Evolutionary conservation across 2,113 vertebrate genomes (phyloP).

Genomic region (Neomonachus schauinslandi): DNA sequence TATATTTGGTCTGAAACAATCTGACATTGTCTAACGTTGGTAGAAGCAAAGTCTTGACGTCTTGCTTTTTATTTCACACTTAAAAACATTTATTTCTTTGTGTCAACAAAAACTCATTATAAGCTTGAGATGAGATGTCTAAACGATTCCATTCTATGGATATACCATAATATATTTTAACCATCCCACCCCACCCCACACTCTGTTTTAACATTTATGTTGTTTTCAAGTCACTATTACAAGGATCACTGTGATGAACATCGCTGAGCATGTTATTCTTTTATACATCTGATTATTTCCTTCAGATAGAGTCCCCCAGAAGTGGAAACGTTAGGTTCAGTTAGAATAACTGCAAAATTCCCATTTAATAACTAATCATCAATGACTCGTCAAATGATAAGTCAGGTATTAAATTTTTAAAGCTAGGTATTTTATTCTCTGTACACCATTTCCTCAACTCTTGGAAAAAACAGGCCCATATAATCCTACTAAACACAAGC

Average conservation of each 20-base stretch:
- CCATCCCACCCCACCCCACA: background rate
- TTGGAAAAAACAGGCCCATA: background rate
- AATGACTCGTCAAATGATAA: slow-evolving; percentile 20
- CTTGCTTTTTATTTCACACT: background rate
- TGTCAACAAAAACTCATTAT: slow-evolving; percentile 24
- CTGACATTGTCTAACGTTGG: background rate
- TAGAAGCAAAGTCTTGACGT: background rate
- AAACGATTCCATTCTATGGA: slow-evolving; percentile 15
- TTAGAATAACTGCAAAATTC: slow-evolving; percentile 5
- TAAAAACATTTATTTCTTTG: background rate
- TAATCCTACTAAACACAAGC: slow-evolving; percentile 45
- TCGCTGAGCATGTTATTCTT: background rate
- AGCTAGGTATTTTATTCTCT: slow-evolving; percentile 10
- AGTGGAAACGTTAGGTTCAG: background rate
- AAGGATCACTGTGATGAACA: background rate
- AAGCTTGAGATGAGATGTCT: background rate
- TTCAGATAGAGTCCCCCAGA: background rate
- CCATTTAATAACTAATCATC: slow-evolving; percentile 21
- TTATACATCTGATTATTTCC: background rate
- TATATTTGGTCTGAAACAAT: slow-evolving; percentile 22
- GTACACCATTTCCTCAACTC: slow-evolving; percentile 4
- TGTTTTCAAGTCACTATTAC: slow-evolving; percentile 30
- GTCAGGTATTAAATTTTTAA: background rate
- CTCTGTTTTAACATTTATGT: background rate
- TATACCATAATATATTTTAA: background rate